Conservation (phyloP, 2,113 vertebrate species). For the Choloepus hoffmanni region DNA sequence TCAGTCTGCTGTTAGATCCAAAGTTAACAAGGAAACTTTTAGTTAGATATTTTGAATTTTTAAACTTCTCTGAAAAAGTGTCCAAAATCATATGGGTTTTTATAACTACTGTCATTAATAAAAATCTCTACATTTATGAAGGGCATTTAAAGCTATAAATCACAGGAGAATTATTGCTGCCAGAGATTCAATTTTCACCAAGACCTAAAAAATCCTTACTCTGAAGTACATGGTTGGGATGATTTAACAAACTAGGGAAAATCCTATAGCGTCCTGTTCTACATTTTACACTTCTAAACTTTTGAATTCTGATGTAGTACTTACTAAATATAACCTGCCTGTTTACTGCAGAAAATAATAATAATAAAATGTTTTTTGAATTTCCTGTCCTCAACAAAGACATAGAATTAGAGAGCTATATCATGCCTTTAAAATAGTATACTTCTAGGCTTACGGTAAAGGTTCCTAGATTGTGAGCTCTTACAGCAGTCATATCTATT, state of each 20-base stretch:
- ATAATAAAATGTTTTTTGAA: neutral
- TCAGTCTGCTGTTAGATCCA: neutral
- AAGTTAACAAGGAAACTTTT: constrained; percentile 51
- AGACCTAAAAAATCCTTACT: neutral
- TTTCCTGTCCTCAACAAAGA: constrained; percentile 14
- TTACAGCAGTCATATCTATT: no score
- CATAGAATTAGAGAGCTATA: neutral
- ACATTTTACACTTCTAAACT: constrained; percentile 59
- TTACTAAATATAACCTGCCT: neutral
- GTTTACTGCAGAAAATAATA: neutral
- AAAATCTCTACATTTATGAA: constrained; percentile 28
- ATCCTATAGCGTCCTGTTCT: neutral
- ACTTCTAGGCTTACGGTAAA: no score
- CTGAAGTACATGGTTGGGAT: neutral
- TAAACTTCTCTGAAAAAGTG: neutral
- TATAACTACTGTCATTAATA: neutral
- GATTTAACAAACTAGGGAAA: constrained; percentile 19
- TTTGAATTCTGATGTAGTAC: neutral
- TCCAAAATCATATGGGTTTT: neutral
- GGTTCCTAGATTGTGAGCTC: no score
- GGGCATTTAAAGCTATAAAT: neutral
- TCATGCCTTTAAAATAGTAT: neutral
- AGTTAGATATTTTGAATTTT: neutral
- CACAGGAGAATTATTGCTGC: neutral
- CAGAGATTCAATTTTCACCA: neutral